A percentile compares a stretch with the other conserved stretches of the same genome.
phyloP scores from a whole-genome alignment of 2,113 vertebrate species.

The Atherinomorus stipes region DNA sequence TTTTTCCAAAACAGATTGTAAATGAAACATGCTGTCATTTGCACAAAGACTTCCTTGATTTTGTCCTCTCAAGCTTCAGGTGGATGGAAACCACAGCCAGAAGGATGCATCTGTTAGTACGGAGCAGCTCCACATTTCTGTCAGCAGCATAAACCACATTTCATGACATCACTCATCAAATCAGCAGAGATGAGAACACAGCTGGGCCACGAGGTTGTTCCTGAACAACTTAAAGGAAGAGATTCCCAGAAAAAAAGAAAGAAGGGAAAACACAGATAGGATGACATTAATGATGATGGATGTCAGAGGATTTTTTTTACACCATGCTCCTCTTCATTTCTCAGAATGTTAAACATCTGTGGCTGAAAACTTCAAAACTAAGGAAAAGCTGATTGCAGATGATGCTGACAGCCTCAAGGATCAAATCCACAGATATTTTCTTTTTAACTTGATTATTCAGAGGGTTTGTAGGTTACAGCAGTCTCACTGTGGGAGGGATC shows the following conservation, averaged over 20 bases:
- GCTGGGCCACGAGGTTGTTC: constrained; percentile 21
- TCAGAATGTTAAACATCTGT: too few relatives aligned
- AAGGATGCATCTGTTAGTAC: constrained; percentile 8
- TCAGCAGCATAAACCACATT: constrained; percentile 33
- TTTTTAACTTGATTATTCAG: too few relatives aligned
- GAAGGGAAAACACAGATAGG: too few relatives aligned
- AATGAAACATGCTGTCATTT: neutral
- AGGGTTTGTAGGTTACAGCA: too few relatives aligned
- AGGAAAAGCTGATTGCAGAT: too few relatives aligned
- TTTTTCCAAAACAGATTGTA: neutral
- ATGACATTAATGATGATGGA: too few relatives aligned
- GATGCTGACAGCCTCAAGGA: too few relatives aligned
- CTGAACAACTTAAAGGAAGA: neutral
- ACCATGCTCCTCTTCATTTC: too few relatives aligned
- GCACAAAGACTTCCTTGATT: neutral
- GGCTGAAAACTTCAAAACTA: too few relatives aligned
- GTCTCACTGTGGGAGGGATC: too few relatives aligned
- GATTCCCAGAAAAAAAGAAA: neutral
- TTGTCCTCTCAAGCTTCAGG: neutral
- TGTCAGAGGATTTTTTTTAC: too few relatives aligned
- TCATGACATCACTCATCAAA: constrained; percentile 48
- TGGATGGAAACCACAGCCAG: constrained; percentile 16
- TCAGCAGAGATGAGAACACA: constrained; percentile 31
- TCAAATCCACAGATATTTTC: too few relatives aligned
- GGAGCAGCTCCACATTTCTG: constrained; percentile 40